Evolutionary conservation across 2,113 vertebrate species (phyloP), one percentile per base, ranked within the genome.

Genomic region (Laterallus jamaicensis): DNA sequence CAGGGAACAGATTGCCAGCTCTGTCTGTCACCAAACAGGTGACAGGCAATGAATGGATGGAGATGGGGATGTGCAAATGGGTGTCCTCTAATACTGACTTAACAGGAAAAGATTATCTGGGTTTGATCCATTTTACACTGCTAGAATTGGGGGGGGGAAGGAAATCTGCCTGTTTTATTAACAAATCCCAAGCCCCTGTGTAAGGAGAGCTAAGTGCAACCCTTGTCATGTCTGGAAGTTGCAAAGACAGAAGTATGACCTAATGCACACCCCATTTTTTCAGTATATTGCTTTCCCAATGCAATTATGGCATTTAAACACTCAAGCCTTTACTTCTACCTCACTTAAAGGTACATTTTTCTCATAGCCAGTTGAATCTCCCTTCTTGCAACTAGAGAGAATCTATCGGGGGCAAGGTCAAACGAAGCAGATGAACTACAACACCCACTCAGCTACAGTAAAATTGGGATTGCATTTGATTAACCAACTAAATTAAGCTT

Each of bases 1-100:
- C 35, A 12, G 5, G 17, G 25, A 58, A 13, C 42, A 26, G 70
- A 32, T 37, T 11, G 64, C 55, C 32, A 15, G 12, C 32, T 39
- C 60, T 19, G 28, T 12, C 32, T 10, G 2, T 24, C 5, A 2
- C 18, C 4, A 3, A 37, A 16, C 18, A 25, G n/a, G 11, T 5
- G 64, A 35, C 3, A 20, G n/a, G 11, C 58, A 20, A 25, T 17
- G 44, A 18, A 47, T 7, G 18, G 29, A 16, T 5, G 21, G 28
- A 37, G 73, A 9, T 18, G 5, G 18, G 50, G 50, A n/a, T 22
- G 52, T 42, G 15, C 52, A 54, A 32, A 52, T 4, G 8, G 18
- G 12, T 15, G 21, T 60, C 17, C 49, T 84, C 20, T 8, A 25
- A 9, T 40, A 8, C 40, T 25, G 50, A 26, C 28, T 54, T 49